Percentiles rank a stretch among this genome's conserved stretches.
Conservation (phyloP, 2,888 invertebrate species). For the Meloe dianella region DNA sequence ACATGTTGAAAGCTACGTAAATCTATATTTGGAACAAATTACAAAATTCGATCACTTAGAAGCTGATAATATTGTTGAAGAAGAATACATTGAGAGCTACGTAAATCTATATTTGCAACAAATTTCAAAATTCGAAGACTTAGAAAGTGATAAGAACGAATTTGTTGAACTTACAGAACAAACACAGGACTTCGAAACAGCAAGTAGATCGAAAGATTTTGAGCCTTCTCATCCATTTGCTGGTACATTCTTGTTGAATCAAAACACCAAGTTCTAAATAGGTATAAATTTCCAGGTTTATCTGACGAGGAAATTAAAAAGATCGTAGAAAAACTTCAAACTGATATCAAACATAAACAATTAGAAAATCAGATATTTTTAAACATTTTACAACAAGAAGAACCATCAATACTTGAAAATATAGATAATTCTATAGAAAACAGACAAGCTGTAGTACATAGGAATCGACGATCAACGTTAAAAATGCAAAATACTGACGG, state of each 20-base stretch:
- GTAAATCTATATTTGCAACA: too few relatives aligned
- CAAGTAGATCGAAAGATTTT: neutral
- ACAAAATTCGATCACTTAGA: too few relatives aligned
- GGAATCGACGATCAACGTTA: neutral
- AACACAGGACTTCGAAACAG: too few relatives aligned
- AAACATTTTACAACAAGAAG: conserved; percentile 42
- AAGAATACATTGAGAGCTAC: too few relatives aligned
- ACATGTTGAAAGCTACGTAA: too few relatives aligned
- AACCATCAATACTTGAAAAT: conserved; percentile 40
- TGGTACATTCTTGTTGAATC: neutral
- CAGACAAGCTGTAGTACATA: neutral
- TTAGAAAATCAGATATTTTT: conserved; percentile 47
- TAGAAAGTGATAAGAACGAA: too few relatives aligned
- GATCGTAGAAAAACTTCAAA: conserved; percentile 37
- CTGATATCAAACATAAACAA: conserved; percentile 36
- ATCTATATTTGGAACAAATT: neutral
- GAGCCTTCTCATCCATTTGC: neutral
- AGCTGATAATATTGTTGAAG: too few relatives aligned
- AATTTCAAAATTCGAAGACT: too few relatives aligned
- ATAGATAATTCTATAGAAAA: conserved; percentile 12
- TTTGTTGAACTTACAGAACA: too few relatives aligned
- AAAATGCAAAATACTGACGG: neutral
- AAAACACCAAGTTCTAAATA: neutral
- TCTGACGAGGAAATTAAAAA: conserved; percentile 38
- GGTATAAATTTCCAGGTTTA: conserved; percentile 35